Base-by-base conservation (phyloP, 2,113 vertebrate species). In the Rafetus swinhoei region DNA sequence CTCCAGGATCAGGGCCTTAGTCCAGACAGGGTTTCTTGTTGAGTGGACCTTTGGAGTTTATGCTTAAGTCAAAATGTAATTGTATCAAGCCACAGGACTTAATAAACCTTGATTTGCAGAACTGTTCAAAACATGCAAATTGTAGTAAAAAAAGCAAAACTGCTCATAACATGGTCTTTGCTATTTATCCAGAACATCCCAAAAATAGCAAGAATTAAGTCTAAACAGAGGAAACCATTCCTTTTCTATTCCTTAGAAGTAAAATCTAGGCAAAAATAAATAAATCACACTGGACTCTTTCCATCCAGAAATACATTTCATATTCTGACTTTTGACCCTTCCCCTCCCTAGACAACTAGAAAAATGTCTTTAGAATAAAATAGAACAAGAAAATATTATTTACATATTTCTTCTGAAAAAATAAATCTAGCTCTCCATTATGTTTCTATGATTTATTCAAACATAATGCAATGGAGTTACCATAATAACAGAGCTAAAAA, bases 361-460 rank as follows among this genome's bases (percentile, higher is more conserved):
- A 65, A 79, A 94, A 97, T 87, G 93, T 76, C 85, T 54, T 92
- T 50, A 92, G 86, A 90, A 92, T 87, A 89, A 90, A 95, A 84
- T 52, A 95, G 91, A 96, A 57, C 81, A 82, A 95, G 90, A 96
- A 95, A 76, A 92, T 94, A 97, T 86, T 90, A 82, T 95, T 94
- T 45, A 96, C 6, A 90, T 55, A 72, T 84, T 92, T 95, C 89
- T 94, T 89, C 74, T 52, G 10, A 95, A 94, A 97, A 84, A 96
- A 97, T 93, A 96, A 94, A 92, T 95, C 94, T 96, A 90, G 39
- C 79, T 95, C 84, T 97, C 92, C 79, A 55, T 90, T 87, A 92
- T 55, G 93, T 91, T 94, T 96, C 92, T 97, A 93, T 2, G 3
- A 93, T 95, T 97, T 97, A 97, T 96, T 97, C 74, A 72, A 96